Evolutionary conservation across 2,888 invertebrate species (phyloP).

Genomic region (Plebejus anna): DNA sequence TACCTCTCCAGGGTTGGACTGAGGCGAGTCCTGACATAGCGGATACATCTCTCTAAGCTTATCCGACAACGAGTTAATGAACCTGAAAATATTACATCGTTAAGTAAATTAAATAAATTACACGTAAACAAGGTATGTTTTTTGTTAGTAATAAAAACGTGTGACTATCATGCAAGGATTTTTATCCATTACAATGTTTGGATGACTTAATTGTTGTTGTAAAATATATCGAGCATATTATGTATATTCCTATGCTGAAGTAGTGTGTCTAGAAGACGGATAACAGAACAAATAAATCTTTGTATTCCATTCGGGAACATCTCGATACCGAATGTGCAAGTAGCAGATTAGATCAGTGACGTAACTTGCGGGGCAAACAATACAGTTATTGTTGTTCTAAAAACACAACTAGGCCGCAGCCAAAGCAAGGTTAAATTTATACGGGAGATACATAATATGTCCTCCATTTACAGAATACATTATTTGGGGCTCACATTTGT

Average conservation of each 20-base stretch:
- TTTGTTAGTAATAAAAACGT: neutral
- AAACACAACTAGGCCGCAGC: constrained; percentile 4
- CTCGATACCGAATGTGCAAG: constrained; percentile 1
- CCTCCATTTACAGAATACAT: constrained; percentile 16
- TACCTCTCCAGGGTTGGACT: constrained; percentile 64
- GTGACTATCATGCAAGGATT: neutral
- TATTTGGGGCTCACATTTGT: neutral
- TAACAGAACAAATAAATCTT: constrained; percentile 5
- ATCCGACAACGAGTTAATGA: constrained; percentile 85
- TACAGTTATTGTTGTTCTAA: constrained; percentile 14
- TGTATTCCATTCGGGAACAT: constrained; percentile 17
- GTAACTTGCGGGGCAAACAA: constrained; percentile 5
- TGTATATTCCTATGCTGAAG: neutral
- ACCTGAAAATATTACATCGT: constrained; percentile 76
- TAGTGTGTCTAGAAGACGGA: neutral
- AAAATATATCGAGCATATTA: neutral
- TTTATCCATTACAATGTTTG: neutral
- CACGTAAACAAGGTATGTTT: neutral
- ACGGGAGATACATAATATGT: neutral
- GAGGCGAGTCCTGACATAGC: constrained; percentile 80
- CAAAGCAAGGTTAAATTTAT: constrained; percentile 18
- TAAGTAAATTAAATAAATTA: neutral
- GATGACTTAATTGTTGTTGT: neutral
- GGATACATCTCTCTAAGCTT: constrained; percentile 86
- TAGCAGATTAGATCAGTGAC: constrained; percentile 6